phyloP scores from a whole-genome alignment of 2,113 vertebrate species.

The Micronisus gabar region DNA sequence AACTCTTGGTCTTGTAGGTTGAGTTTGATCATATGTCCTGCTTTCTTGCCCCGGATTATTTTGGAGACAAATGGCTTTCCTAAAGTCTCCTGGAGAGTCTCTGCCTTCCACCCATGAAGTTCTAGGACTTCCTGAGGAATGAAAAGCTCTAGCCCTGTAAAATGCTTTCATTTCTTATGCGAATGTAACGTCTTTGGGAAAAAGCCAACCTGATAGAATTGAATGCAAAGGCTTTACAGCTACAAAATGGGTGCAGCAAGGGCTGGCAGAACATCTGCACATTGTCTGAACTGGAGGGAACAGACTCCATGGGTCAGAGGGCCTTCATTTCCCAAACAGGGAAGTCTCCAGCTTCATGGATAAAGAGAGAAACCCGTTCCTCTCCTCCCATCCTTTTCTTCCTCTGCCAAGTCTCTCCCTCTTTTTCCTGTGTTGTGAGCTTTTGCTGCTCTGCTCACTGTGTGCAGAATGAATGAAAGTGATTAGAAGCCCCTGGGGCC shows the following conservation, averaged over 20 bases:
- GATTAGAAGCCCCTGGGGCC: neutral
- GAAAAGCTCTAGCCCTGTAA: neutral
- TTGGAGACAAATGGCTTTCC: neutral
- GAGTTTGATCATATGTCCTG: neutral
- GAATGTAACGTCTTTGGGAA: neutral
- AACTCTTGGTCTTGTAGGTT: neutral
- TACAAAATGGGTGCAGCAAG: neutral
- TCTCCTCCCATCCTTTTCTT: neutral
- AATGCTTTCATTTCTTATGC: neutral
- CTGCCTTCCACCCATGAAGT: neutral
- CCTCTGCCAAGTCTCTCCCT: neutral
- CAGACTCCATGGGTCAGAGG: neutral
- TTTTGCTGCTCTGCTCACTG: neutral
- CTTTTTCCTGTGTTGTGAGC: neutral
- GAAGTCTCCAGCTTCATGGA: neutral
- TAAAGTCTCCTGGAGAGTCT: neutral
- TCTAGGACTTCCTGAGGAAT: neutral
- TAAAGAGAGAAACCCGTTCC: neutral
- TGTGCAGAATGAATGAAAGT: neutral
- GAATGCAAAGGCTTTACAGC: neutral
- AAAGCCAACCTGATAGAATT: neutral
- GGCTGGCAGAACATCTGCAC: neutral
- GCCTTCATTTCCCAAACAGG: neutral
- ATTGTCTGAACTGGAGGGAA: neutral
- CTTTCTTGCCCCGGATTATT: neutral